These are phyloP conservation scores for Catocala sponsa DNA, from an alignment of 2,888 invertebrate genomes.

Conservation along the genomic window DNA sequence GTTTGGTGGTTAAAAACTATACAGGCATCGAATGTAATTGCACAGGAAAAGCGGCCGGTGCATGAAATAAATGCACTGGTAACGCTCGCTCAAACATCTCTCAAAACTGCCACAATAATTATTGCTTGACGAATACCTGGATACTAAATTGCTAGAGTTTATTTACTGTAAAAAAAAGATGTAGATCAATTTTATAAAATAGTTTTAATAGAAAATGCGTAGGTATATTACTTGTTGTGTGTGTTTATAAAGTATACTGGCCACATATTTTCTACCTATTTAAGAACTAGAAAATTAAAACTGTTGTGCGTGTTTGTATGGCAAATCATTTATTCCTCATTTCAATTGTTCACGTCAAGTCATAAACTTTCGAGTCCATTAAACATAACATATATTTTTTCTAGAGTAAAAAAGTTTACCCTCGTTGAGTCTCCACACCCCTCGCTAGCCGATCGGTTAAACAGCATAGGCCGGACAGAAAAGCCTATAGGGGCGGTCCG, in stretches of 20 bases:
- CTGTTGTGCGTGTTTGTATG: no score
- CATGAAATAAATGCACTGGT: conserved; percentile 73
- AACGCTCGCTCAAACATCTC: conserved; percentile 33
- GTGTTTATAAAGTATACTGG: no score
- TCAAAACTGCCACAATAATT: conserved; percentile 43
- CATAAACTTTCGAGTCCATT: no score
- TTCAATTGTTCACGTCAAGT: no score
- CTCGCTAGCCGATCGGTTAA: conserved; percentile 82
- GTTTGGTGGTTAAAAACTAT: conserved; percentile 63
- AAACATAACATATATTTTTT: no score
- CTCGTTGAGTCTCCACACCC: conserved; percentile 66
- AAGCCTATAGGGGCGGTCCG: conserved; percentile 89
- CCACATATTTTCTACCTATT: no score
- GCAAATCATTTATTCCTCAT: no score
- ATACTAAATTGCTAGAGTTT: background rate
- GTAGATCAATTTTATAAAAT: no score
- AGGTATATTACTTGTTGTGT: no score
- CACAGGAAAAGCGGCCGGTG: conserved; percentile 62
- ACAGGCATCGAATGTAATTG: conserved; percentile 68
- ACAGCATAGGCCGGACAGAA: conserved; percentile 88
- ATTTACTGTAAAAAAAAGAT: no score
- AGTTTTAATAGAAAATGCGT: no score
- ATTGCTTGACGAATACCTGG: conserved; percentile 21
- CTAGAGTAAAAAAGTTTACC: conserved; percentile 23
- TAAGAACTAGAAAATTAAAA: no score